A percentile compares a stretch with the other conserved stretches of the same genome.
phyloP scores from a whole-genome alignment of 37 sponge, comb jelly and placozoan genomes.

The Haliclona indistincta region DNA sequence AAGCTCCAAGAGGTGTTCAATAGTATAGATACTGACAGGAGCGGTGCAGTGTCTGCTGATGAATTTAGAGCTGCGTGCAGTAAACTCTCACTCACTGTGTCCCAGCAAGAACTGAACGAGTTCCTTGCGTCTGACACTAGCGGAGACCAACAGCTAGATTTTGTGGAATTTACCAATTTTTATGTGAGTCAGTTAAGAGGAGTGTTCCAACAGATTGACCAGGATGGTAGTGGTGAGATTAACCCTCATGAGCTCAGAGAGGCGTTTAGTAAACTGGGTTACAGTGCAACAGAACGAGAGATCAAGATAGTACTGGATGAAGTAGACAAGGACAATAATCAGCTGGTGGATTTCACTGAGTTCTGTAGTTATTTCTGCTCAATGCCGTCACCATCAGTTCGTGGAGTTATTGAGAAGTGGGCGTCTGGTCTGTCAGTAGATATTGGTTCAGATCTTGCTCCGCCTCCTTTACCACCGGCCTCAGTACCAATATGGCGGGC shows the following conservation, averaged over 20 bases:
- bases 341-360: slow-evolving; percentile 54
- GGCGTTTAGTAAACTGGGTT: slow-evolving; percentile 36
- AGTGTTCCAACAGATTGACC: slow-evolving; percentile 55
- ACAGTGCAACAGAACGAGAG: slow-evolving; percentile 33
- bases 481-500: slow-evolving; percentile 53
- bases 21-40: slow-evolving; percentile 46
- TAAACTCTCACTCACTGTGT: slow-evolving; percentile 42
- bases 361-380: slow-evolving; percentile 67
- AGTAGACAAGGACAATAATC: slow-evolving; percentile 59
- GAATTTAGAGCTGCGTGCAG: slow-evolving; percentile 44
- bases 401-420: slow-evolving; percentile 58
- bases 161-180: slow-evolving; percentile 55
- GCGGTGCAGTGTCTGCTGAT: slow-evolving; percentile 31
- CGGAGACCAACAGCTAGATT: slow-evolving; percentile 43
- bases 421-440: slow-evolving; percentile 55
- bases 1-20: slow-evolving; percentile 43
- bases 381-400: slow-evolving; percentile 56
- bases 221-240: slow-evolving; percentile 56
- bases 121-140: slow-evolving; percentile 34
- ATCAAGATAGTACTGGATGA: slow-evolving; percentile 29
- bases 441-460: slow-evolving; percentile 66
- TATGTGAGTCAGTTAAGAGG: slow-evolving; percentile 16
- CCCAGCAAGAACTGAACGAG: slow-evolving; percentile 23
- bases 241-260: slow-evolving; percentile 26
- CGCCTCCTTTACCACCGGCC: slow-evolving; percentile 55